A percentile compares a stretch with the other conserved stretches of the same genome.
phyloP scores from a whole-genome alignment of 2,113 vertebrate genomes.

The Actenoides hombroni region DNA sequence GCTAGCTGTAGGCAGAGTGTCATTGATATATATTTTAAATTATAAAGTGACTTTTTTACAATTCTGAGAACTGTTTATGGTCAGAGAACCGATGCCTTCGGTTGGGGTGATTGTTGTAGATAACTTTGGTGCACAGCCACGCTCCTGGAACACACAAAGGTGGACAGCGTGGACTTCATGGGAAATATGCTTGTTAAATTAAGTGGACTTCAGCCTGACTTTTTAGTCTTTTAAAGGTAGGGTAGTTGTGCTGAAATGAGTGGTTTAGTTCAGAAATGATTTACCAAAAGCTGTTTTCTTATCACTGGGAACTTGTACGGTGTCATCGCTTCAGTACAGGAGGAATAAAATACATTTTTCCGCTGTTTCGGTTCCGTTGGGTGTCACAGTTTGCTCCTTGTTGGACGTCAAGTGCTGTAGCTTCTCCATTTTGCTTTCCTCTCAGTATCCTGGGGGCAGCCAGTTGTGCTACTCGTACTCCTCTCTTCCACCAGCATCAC shows the following conservation, averaged over 20 bases:
- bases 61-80: neutral
- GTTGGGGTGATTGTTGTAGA: neutral
- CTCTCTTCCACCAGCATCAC: neutral
- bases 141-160: neutral
- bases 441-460: neutral
- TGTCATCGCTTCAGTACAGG: neutral
- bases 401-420: neutral
- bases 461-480: neutral
- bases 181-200: neutral
- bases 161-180: neutral
- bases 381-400: neutral
- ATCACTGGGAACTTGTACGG: neutral
- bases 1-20: constrained; percentile 4
- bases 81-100: neutral
- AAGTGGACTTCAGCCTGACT: neutral
- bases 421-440: neutral
- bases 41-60: constrained; percentile 9
- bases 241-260: neutral
- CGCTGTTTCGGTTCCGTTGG: neutral
- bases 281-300: neutral
- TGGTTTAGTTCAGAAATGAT: neutral
- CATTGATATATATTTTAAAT: constrained; percentile 46
- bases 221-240: neutral
- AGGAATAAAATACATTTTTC: constrained; percentile 59
- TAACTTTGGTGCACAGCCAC: neutral